A percentile compares a stretch with the other conserved stretches of the same genome.
Conservation (phyloP, 2,888 invertebrate species). For the Sesamia inferens region DNA sequence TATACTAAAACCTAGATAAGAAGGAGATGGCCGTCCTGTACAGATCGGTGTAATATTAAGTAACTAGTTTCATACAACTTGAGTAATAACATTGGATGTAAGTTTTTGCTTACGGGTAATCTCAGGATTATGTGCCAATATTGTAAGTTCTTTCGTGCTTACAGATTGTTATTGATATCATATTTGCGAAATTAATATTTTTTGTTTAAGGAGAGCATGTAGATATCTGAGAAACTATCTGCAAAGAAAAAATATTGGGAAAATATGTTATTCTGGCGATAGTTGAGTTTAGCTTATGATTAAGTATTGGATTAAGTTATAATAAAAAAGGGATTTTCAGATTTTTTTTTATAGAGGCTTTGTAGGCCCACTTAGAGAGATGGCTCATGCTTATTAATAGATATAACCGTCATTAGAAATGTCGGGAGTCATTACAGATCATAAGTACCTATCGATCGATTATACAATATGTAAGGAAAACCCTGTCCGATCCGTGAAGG, state of each 20-base stretch:
- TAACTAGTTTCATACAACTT: slow-evolving; percentile 35
- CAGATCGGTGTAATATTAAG: slow-evolving; percentile 25
- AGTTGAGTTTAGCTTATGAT: not conserved
- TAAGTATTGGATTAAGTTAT: not conserved
- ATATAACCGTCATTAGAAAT: no score
- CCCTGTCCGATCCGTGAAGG: no score
- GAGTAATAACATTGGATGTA: slow-evolving; percentile 23
- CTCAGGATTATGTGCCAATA: slow-evolving; percentile 32
- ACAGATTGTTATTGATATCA: slow-evolving; percentile 21
- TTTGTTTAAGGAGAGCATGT: slow-evolving; percentile 19
- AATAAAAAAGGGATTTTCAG: slow-evolving; percentile 5
- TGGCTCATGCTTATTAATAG: not conserved
- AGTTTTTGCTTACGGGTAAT: slow-evolving; percentile 38
- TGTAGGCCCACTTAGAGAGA: not conserved
- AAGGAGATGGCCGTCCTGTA: slow-evolving; percentile 15
- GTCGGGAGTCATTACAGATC: not conserved
- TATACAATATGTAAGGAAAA: no score
- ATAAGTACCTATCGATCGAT: no score
- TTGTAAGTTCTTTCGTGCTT: slow-evolving; percentile 25
- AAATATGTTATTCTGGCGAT: not conserved
- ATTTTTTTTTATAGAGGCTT: not conserved
- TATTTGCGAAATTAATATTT: slow-evolving; percentile 27
- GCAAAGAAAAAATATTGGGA: not conserved
- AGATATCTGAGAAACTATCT: not conserved
- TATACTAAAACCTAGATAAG: not conserved